phyloP scores from a whole-genome alignment of 1,140 invertebrate species.

The Drosophila dunni region DNA sequence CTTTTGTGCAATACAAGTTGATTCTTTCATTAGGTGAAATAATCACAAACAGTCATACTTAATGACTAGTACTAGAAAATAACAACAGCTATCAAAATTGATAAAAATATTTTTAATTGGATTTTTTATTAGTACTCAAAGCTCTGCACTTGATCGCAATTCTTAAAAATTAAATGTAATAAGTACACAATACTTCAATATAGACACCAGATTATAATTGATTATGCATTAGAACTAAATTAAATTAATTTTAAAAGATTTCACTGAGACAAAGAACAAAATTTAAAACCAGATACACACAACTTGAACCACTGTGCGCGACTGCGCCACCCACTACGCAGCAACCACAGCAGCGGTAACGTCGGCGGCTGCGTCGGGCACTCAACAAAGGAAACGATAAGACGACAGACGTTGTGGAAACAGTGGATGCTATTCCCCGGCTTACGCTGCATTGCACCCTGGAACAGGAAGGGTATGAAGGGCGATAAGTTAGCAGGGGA shows the following conservation, averaged over 20 bases:
- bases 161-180: too few species aligned
- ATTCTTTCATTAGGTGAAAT: too few species aligned
- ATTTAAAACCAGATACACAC: not conserved
- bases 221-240: not conserved
- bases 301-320: constrained; percentile 41
- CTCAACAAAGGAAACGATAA: constrained; percentile 77
- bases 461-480: not conserved
- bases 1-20: too few species aligned
- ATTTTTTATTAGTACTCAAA: too few species aligned
- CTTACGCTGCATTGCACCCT: constrained; percentile 59
- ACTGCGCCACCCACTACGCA: constrained; percentile 36
- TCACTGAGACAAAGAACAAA: not conserved
- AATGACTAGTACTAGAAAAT: too few species aligned
- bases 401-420: constrained; percentile 43
- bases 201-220: too few species aligned
- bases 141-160: too few species aligned
- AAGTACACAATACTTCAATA: too few species aligned
- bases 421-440: not conserved
- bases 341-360: constrained; percentile 40
- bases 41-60: too few species aligned
- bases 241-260: too few species aligned
- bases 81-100: too few species aligned
- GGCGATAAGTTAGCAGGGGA: constrained; percentile 13
- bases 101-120: too few species aligned
- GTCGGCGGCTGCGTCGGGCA: constrained; percentile 39